Evolutionary conservation across 2,113 vertebrate species (phyloP).

Genomic region (Pedionomus torquatus): DNA sequence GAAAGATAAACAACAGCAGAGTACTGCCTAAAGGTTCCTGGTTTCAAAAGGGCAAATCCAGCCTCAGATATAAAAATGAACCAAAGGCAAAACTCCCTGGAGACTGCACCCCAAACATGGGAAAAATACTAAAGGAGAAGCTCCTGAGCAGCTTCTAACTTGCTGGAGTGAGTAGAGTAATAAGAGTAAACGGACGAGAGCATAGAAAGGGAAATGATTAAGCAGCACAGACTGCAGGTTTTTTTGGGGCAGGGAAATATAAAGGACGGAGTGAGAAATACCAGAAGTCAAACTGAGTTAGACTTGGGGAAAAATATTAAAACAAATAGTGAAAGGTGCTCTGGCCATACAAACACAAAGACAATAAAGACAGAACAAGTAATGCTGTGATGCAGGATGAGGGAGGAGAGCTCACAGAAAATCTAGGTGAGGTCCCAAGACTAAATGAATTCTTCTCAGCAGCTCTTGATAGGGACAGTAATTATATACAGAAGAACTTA

Average conservation of each 20-base stretch:
- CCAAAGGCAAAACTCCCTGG: not conserved
- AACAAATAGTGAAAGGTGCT: constrained; percentile 23
- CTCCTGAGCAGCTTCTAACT: not conserved
- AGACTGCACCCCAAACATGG: not conserved
- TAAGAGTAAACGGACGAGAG: not conserved
- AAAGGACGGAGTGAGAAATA: constrained; percentile 15
- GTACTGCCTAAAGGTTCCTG: not conserved
- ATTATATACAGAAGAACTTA: not conserved
- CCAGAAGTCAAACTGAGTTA: constrained; percentile 15
- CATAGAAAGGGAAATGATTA: not conserved
- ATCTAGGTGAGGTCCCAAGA: not conserved
- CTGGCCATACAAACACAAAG: constrained; percentile 17
- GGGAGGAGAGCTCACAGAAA: not conserved
- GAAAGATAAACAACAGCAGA: not conserved
- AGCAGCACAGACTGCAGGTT: not conserved
- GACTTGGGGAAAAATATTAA: constrained; percentile 19
- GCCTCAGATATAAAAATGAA: not conserved
- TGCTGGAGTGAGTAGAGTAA: not conserved
- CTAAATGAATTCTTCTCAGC: not conserved
- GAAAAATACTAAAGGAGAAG: not conserved
- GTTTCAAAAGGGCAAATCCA: constrained; percentile 15
- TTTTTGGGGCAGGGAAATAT: not conserved
- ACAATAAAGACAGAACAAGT: constrained; percentile 44
- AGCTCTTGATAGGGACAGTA: not conserved
- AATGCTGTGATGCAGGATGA: not conserved